Evolutionary conservation across 1,140 invertebrate species (phyloP).

Genomic region (Lineus longissimus): DNA sequence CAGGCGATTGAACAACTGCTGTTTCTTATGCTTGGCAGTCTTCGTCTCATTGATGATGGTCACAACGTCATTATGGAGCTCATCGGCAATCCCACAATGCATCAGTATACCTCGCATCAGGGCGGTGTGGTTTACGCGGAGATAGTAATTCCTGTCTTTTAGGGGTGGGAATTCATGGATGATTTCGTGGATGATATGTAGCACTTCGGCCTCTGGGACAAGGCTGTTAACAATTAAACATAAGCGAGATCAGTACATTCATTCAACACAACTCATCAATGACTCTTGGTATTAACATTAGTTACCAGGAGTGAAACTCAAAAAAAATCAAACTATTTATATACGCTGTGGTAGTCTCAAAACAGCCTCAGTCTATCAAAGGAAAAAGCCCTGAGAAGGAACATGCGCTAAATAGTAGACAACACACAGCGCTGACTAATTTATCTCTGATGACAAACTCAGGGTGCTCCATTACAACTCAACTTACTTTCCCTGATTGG

Average conservation of each 20-base stretch:
- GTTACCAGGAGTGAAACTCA: neutral
- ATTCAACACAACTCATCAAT: too few relatives aligned
- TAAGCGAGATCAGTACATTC: neutral
- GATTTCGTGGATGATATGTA: constrained; percentile 74
- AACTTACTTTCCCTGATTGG: constrained; percentile 42
- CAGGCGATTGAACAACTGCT: constrained; percentile 70
- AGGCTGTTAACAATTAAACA: constrained; percentile 61
- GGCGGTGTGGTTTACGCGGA: constrained; percentile 79
- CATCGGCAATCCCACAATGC: constrained; percentile 73
- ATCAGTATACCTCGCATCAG: constrained; percentile 74
- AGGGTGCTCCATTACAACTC: too few relatives aligned
- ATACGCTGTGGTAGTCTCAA: too few relatives aligned
- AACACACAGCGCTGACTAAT: too few relatives aligned
- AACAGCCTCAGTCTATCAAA: too few relatives aligned
- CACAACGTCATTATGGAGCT: constrained; percentile 67
- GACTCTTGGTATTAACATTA: too few relatives aligned
- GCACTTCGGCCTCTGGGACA: constrained; percentile 79
- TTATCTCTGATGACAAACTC: too few relatives aligned
- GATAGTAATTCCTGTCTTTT: constrained; percentile 64
- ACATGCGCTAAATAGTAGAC: too few relatives aligned
- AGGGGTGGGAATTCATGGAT: constrained; percentile 68
- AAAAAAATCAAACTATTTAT: too few relatives aligned
- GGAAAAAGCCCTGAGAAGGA: too few relatives aligned
- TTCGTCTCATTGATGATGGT: constrained; percentile 12
- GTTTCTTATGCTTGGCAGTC: constrained; percentile 48